A percentile compares a stretch with the other conserved stretches of the same genome.
Evolutionary conservation across 2,888 invertebrate genomes (phyloP).

Genomic region (Chloromyia formosa): DNA sequence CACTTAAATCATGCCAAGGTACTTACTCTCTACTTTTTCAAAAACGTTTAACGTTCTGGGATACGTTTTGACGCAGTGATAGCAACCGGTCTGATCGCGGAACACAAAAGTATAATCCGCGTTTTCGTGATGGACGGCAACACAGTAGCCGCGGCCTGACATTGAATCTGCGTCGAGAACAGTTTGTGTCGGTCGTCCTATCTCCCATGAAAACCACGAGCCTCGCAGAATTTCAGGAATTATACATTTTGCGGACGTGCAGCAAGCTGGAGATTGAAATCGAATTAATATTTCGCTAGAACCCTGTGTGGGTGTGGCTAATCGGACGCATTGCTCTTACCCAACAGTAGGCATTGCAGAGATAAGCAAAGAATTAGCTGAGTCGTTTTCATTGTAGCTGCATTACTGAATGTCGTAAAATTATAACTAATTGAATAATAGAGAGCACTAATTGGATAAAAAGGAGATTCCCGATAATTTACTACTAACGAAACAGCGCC

Average conservation of each 20-base stretch:
- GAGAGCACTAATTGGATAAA: neutral
- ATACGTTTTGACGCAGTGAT: constrained; percentile 84
- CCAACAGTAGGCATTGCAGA: neutral
- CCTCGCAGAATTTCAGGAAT: constrained; percentile 84
- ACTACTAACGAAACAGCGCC: neutral
- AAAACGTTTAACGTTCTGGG: constrained; percentile 88
- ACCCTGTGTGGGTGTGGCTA: constrained; percentile 1
- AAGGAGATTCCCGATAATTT: neutral
- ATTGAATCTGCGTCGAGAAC: constrained; percentile 83
- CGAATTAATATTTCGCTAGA: neutral
- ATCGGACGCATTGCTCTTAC: neutral
- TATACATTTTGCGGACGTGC: constrained; percentile 65
- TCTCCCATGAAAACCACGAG: constrained; percentile 92
- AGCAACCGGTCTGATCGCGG: constrained; percentile 73
- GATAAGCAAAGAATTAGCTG: neutral
- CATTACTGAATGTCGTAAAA: neutral
- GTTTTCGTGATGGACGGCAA: constrained; percentile 77
- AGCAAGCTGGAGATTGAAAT: constrained; percentile 10
- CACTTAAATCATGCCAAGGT: neutral
- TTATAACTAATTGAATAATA: neutral
- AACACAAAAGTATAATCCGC: constrained; percentile 89
- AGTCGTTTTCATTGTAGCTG: neutral
- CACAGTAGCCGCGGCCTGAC: constrained; percentile 77
- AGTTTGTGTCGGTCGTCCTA: constrained; percentile 82
- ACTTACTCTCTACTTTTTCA: constrained; percentile 86